phyloP scores from a whole-genome alignment of 2,113 vertebrate genomes.

The Meriones unguiculatus region DNA sequence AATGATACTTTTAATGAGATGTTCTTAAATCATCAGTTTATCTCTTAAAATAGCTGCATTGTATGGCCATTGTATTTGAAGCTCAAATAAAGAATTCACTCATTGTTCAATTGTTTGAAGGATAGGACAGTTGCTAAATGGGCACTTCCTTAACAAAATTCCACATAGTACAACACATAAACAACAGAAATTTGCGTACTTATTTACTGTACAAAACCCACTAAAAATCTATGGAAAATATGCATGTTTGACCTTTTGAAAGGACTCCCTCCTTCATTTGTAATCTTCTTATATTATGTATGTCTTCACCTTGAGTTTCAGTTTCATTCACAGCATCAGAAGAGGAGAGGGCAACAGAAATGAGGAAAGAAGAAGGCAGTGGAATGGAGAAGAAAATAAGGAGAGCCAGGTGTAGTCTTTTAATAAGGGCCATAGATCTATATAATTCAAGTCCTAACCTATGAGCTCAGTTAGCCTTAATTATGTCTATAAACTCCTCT shows the following conservation, averaged over 20 bases:
- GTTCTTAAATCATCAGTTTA: conserved; percentile 47
- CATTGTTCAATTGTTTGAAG: background rate
- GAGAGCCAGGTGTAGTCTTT: background rate
- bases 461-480: background rate
- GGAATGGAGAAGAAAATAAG: background rate
- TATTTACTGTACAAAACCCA: background rate
- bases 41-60: background rate
- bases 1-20: background rate
- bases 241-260: background rate
- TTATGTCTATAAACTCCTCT: background rate
- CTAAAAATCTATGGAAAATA: background rate
- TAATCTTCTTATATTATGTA: background rate
- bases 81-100: background rate
- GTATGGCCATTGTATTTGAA: background rate
- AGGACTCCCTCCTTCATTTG: background rate
- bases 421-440: background rate
- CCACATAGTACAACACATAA: background rate
- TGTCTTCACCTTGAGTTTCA: background rate
- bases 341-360: background rate
- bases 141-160: background rate
- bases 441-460: background rate
- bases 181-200: background rate
- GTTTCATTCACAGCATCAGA: background rate
- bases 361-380: background rate
- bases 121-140: background rate